Evolutionary conservation across 2,888 invertebrate species (phyloP), one percentile per base, ranked within the genome.

Genomic region (Lasioglossum marginatum): DNA sequence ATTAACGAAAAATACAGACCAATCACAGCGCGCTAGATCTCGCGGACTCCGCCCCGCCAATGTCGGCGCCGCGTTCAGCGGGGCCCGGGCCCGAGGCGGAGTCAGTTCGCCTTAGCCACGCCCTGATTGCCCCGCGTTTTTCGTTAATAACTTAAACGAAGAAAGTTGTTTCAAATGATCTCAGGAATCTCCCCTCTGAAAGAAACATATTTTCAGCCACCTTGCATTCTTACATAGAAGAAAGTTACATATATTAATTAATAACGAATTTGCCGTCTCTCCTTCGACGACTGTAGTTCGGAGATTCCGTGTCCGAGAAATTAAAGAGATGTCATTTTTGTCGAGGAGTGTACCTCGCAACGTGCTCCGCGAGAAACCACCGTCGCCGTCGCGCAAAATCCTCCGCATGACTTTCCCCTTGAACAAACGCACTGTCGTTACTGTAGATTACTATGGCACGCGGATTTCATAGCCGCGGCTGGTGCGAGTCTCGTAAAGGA

Each of bases 401-500:
- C n/a, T 37, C 12, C 37, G 48, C 77, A 37, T 5, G 40, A 37
- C 19, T 40, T 34, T 60, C 19, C 66, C 43, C 66, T 57, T 5
- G 77, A 57, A 81, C 70, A 57, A 77, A 81, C 80, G 77, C 70
- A 34, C 27, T 43, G n/a, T 48, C 70, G 71, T 81, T 77, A 60
- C 40, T 37, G 77, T 40, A 37, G 40, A 71, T 52, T 27, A 37
- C 68, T 74, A 34, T 34, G 68, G 16, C n/a, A 16, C n/a, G 8
- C 6, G 66, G 19, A 66, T 77, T 23, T 45, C 34, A n/a, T 68
- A 19, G 19, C 75, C 31, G 57, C 6, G 27, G 10, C 40, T 6
- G 1, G 6, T 2, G 16, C 16, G 79, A 79, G 74, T 70, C 57
- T 74, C 57, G 27, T 14, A 48, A 45, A 37, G 27, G n/a, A 74